Conservation (phyloP, 2,888 invertebrate species). For the Coleophora deauratella region DNA sequence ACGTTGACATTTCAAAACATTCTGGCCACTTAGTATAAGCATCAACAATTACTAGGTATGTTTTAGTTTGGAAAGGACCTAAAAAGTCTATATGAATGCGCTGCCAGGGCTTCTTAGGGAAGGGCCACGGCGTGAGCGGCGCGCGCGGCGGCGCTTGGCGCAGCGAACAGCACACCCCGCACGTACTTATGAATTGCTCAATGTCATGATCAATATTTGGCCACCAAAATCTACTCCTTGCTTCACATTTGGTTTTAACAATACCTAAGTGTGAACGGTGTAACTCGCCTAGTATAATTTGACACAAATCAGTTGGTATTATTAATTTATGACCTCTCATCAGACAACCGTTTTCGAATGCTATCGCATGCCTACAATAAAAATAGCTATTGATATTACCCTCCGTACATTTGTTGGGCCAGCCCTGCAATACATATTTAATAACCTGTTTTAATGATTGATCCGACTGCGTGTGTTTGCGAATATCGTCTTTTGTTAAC, state of each 20-base stretch:
- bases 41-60: background rate
- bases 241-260: constrained; percentile 1
- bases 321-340: constrained; percentile 1
- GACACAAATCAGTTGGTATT: background rate
- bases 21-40: constrained; percentile 2
- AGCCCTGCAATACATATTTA: too few relatives aligned
- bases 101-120: background rate
- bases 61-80: background rate
- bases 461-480: too few relatives aligned
- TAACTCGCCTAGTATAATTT: background rate
- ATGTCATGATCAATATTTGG: background rate
- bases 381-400: background rate
- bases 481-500: too few relatives aligned
- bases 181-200: background rate
- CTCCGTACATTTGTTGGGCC: too few relatives aligned
- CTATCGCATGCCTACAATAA: background rate
- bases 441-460: too few relatives aligned
- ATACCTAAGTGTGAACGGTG: too few relatives aligned
- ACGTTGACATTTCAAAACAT: background rate
- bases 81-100: constrained; percentile 1
- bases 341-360: background rate
- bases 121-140: background rate
- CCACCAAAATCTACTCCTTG: constrained; percentile 1
- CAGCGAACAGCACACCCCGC: background rate
- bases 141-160: background rate